phyloP scores from a whole-genome alignment of 2,797 vertebrate genomes.

The Chelidonichthys spinosus region DNA sequence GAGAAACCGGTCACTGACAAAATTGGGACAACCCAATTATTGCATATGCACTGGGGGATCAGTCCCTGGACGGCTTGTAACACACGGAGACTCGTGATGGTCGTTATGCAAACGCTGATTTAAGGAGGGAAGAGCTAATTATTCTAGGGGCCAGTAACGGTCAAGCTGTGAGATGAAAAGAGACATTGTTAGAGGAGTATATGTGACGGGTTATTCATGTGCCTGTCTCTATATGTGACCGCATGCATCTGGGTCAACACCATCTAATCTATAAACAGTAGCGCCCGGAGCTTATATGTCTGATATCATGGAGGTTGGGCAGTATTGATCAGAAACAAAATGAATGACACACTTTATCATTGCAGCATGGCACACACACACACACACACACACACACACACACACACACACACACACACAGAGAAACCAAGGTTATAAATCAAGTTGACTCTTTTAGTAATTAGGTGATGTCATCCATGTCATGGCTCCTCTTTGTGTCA shows the following conservation, averaged over 20 bases:
- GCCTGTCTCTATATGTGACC: conserved; percentile 3
- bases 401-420: not conserved
- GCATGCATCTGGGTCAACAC: conserved; percentile 62
- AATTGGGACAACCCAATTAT: conserved; percentile 74
- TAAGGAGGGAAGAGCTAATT: conserved; percentile 20
- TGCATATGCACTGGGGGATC: conserved; percentile 19
- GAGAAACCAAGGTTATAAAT: not conserved
- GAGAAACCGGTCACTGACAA: conserved; percentile 55
- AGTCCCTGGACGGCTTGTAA: conserved; percentile 28
- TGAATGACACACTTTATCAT: conserved; percentile 46
- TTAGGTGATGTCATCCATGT: conserved; percentile 1
- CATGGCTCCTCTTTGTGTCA: not conserved
- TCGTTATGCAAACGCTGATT: conserved; percentile 12
- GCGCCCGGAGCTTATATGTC: conserved; percentile 36
- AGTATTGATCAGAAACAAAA: conserved; percentile 50
- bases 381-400: not conserved
- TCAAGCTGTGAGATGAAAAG: conserved; percentile 28
- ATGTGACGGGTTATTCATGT: conserved; percentile 13
- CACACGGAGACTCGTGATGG: conserved; percentile 39
- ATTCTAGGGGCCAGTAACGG: not conserved
- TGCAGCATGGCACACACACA: conserved; percentile 5
- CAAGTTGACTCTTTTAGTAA: not conserved
- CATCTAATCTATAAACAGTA: conserved; percentile 39
- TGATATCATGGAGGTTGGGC: conserved; percentile 41
- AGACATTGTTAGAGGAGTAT: conserved; percentile 7